These are phyloP conservation scores for Agrenia bidenticulata DNA, from an alignment of 2,888 invertebrate species.

Conservation along the genomic window DNA sequence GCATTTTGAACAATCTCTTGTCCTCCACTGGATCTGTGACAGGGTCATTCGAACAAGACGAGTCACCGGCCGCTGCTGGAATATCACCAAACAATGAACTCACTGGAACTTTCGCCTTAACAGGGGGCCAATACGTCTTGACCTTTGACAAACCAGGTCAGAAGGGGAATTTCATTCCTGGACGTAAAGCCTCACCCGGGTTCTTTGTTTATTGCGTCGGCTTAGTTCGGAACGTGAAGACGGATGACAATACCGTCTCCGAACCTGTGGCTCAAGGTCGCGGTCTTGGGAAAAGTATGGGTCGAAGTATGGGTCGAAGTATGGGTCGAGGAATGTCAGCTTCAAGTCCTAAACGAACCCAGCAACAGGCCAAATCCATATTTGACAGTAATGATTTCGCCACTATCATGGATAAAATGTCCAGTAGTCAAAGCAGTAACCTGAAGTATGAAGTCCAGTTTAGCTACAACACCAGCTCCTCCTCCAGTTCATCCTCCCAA, in stretches of 20 bases:
- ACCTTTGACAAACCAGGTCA: background rate
- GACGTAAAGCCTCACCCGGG: background rate
- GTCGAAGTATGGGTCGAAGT: too few species aligned
- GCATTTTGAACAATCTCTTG: too few species aligned
- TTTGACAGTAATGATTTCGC: too few species aligned
- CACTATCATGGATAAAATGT: background rate
- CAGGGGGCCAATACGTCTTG: background rate
- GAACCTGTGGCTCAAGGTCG: background rate
- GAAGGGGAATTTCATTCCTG: constrained; percentile 4
- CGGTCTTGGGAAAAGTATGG: too few species aligned
- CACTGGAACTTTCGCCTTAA: too few species aligned
- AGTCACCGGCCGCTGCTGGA: background rate
- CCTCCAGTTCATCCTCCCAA: background rate
- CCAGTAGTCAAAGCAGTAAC: background rate
- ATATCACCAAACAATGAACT: background rate
- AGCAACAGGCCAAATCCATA: too few species aligned
- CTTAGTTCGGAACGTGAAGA: background rate
- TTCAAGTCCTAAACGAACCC: too few species aligned
- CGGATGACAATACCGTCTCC: background rate
- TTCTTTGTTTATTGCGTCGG: constrained; percentile 5
- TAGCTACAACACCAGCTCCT: background rate
- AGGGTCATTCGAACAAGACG: background rate
- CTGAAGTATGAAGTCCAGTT: background rate
- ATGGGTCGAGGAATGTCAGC: too few species aligned
- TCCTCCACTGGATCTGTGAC: background rate